Evolutionary conservation across 1,140 invertebrate genomes (phyloP), one percentile per base, ranked within the genome.

Genomic region (Papilio polyxenes): DNA sequence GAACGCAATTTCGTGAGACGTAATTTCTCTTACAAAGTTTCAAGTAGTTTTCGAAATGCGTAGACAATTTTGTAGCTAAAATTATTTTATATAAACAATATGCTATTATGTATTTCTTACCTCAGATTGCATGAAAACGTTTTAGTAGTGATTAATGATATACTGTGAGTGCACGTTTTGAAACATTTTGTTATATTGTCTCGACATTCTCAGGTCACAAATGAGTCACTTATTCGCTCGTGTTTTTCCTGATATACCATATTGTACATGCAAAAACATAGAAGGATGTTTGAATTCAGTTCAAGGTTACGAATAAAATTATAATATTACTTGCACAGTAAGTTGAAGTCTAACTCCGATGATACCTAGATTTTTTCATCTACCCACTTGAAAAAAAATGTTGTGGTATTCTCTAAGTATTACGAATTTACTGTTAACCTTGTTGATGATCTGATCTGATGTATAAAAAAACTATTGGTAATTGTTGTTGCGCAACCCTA

Each of bases 401-500:
- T 65, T 65, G 40, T 44, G 31, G 15, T 10, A 31, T 9, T 10
- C 62, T 23, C 23, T 65, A 23, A 23, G 31, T 37, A 72, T 37
- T 72, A 31, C 13, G 37, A 17, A 65, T 31, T 72, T 15, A 72
- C 13, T 72, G 65, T 37, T 37, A 37, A 37, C 15, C 31, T 37
- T 72, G 65, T 72, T 72, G 65, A 72, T 72, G 31, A 31, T 31
- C 65, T 37, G 37, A 23, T 40, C 13, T 40, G 11, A 13, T 37
- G 31, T 72, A 72, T 31, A 9, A 31, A 65, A 72, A 37, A 31
- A 72, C 65, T 37, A 40, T 72, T 72, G 37, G 40, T 72, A 72
- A 40, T 40, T 72, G 31, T 72, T 72, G 65, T 72, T 72, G 65
- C 65, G 65, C 65, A 72, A 72, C 65, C 65, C 65, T 72, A 40